phyloP scores from a whole-genome alignment of 2,888 invertebrate genomes.

The Anaspis maculata region DNA sequence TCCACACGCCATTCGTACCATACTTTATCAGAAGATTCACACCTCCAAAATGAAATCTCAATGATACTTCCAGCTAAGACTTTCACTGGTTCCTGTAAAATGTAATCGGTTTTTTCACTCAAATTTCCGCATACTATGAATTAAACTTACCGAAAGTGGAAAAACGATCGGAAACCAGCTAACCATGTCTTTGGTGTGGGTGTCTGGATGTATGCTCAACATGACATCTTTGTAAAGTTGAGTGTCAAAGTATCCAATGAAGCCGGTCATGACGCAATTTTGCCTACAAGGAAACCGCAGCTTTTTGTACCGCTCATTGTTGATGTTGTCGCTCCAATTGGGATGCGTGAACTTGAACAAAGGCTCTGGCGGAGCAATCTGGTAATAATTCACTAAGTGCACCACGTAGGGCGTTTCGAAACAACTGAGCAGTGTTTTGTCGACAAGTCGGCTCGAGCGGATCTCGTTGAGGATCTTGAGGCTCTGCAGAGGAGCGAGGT shows the following conservation, averaged over 20 bases:
- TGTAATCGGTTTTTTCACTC: too few species aligned
- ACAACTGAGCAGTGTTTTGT: conserved; percentile 47
- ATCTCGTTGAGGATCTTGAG: conserved; percentile 79
- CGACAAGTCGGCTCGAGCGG: conserved; percentile 42
- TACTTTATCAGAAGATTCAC: conserved; percentile 68
- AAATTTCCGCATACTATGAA: conserved; percentile 1
- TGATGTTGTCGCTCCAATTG: conserved; percentile 55
- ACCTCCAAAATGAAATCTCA: conserved; percentile 81
- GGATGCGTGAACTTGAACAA: conserved; percentile 91
- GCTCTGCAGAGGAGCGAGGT: conserved; percentile 87
- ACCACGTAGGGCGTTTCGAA: conserved; percentile 90
- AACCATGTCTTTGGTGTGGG: conserved; percentile 87
- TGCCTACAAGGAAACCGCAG: conserved; percentile 61
- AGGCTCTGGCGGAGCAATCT: conserved; percentile 62
- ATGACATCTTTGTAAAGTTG: conserved; percentile 74
- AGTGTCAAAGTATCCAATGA: conserved; percentile 93
- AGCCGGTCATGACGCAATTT: conserved; percentile 83
- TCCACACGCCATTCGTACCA: conserved; percentile 94
- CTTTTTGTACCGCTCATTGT: conserved; percentile 66
- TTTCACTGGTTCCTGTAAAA: conserved; percentile 60
- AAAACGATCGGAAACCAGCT: conserved; percentile 98
- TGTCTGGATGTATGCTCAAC: conserved; percentile 83
- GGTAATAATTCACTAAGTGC: conserved; percentile 76
- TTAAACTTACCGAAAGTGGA: conserved; percentile 65
- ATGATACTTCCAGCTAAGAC: conserved; percentile 63